Base-by-base conservation (phyloP, 2,888 invertebrate species). In the Aspidiotus destructor region DNA sequence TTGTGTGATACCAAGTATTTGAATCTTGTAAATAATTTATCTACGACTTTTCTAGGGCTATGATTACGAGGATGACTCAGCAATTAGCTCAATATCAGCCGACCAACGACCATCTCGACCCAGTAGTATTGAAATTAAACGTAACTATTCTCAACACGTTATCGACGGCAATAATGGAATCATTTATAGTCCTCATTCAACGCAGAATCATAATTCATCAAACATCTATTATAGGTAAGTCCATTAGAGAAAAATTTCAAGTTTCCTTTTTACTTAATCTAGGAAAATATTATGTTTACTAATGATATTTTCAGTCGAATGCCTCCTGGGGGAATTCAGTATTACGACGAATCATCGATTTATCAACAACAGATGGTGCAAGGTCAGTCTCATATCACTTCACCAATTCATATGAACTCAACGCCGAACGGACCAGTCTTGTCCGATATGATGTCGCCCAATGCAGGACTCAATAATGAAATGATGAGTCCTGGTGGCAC, bases 121-220 rank as follows among this genome's bases (percentile, higher is more conserved):
- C 8, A 92, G 88, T 79, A 92, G 92, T 65, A 92, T 93, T 74
- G 92, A 93, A 78, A 82, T 93, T 55, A 83, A 86, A 72, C 82
- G 86, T 73, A 80, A 79, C 73, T 82, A 81, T 74, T 81, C 80
- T 54, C 72, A 72, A 40, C 70, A 70, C 44, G 73, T 73, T 16
- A 69, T 70, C 54, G 70, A 70, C 53, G 70, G 55, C 44, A 62
- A 68, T 60, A 62, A 42, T 15, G 69, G 70, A 16, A 64, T 64
- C 40, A 71, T 71, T 62, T 70, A 69, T 41, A 70, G 71, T 69
- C 70, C 71, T 57, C 54, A 62, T 3, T 8, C 16, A 57, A 40
- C 57, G 13, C 71, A 68, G 41, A 58, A 70, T 41, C 68, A 71
- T 41, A 72, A 69, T 55, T 72, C 71, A 15, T 72, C 70, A 42